Evolutionary conservation across 2,888 invertebrate species (phyloP).

Genomic region (Agriopis marginaria): DNA sequence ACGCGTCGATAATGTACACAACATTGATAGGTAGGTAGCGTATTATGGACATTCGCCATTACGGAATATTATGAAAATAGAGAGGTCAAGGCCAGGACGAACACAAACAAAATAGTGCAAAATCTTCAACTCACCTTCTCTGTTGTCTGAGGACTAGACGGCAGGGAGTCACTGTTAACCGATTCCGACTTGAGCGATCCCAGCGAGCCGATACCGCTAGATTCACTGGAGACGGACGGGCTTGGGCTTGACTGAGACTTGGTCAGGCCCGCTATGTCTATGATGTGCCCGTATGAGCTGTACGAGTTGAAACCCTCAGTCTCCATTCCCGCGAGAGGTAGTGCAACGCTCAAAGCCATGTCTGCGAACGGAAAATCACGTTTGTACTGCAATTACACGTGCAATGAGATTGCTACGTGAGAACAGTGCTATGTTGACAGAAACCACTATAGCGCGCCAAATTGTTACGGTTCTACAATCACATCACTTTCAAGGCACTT

Average conservation of each 20-base stretch:
- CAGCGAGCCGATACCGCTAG: conserved; percentile 87
- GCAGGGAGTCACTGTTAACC: conserved; percentile 79
- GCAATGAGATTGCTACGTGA: conserved; percentile 72
- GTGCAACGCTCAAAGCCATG: conserved; percentile 88
- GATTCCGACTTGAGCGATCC: conserved; percentile 84
- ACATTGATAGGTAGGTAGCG: conserved; percentile 69
- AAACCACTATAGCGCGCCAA: conserved; percentile 80
- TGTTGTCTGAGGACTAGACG: conserved; percentile 84
- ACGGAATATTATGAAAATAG: conserved; percentile 86
- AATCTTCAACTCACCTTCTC: conserved; percentile 76
- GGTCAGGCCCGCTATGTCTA: conserved; percentile 82
- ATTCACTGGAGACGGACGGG: conserved; percentile 87
- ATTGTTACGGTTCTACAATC: conserved; percentile 61
- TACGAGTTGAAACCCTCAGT: conserved; percentile 83
- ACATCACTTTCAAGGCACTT: conserved; percentile 55
- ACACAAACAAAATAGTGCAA: conserved; percentile 78
- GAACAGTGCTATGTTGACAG: conserved; percentile 80
- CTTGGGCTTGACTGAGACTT: conserved; percentile 83
- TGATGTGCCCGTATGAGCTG: conserved; percentile 80
- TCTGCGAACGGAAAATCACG: conserved; percentile 75
- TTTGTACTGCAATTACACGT: conserved; percentile 78
- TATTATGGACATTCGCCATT: conserved; percentile 81
- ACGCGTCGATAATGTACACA: conserved; percentile 71
- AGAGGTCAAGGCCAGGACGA: conserved; percentile 86
- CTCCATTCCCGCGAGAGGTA: conserved; percentile 86